Base-by-base conservation (phyloP, 2,888 invertebrate species). In the Pseudoips prasinana region DNA sequence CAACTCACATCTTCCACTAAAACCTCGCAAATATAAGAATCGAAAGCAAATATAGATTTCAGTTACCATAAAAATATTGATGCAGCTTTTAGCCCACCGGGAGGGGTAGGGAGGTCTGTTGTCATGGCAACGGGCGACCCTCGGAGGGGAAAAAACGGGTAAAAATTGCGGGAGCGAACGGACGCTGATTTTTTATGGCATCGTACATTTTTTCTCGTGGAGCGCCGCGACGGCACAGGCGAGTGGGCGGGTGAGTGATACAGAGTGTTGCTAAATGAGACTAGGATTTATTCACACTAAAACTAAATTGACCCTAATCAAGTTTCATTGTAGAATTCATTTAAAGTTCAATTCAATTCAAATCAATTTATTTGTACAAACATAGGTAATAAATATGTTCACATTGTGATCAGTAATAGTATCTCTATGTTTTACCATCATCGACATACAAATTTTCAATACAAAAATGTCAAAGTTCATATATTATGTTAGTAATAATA, bases 131-230 rank as follows among this genome's bases (percentile, higher is more conserved):
- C 87, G 66, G 68, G 66, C 75, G 76, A 81, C 83, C 87, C 86
- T 84, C 81, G 46, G 74, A 80, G 87, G 86, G 88, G 84, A 86
- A 88, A 88, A 88, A 88, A 86, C 80, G 82, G 80, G 83, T 86
- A 87, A 88, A 87, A 88, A 87, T 85, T 81, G 78, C 74, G 83
- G 76, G 80, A 73, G 79, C 80, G 75, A 74, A 76, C 75, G 84
- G 79, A 73, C 86, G 87, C 73, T 82, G 87, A 88, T 88, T 88
- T 88, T 88, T 88, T 88, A 87, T 84, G 81, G 85, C 85, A 77
- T 81, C 85, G 80, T 81, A 86, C 79, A 87, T 88, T 87, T 88
- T 88, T 88, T 87, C 85, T 80, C 64, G 58, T n/a, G 44, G 52
- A 64, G 76, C 77, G 77, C 74, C 74, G 74, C 74, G 75, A 75